Evolutionary conservation across 2,888 invertebrate genomes (phyloP).

Genomic region (Dicyrtoma fusca): DNA sequence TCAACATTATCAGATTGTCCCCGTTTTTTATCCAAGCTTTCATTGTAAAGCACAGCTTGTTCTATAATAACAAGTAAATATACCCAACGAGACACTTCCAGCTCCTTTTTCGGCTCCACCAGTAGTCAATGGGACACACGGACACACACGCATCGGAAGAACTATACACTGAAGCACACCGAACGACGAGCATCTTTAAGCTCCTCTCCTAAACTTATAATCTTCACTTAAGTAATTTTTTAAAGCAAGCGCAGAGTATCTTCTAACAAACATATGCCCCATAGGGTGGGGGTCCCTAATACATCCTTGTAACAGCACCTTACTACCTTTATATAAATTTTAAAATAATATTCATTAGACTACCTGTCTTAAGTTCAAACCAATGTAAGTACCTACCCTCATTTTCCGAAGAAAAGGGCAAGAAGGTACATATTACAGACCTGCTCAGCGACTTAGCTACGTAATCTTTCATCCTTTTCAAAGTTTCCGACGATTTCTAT

Average conservation of each 20-base stretch:
- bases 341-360: no score
- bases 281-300: no score
- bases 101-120: conserved; percentile 1
- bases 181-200: conserved; percentile 3
- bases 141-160: not conserved
- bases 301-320: no score
- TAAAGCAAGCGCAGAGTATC: conserved; percentile 5
- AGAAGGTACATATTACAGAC: no score
- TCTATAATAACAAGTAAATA: conserved; percentile 4
- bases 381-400: no score
- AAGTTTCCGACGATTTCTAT: no score
- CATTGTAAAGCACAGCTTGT: conserved; percentile 11
- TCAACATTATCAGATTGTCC: conserved; percentile 44
- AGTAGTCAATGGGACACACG: not conserved
- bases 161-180: conserved; percentile 1
- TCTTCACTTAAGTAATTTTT: conserved; percentile 12
- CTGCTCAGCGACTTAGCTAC: no score
- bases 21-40: conserved; percentile 29
- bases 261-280: not conserved
- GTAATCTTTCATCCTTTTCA: no score
- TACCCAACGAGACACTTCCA: conserved; percentile 15
- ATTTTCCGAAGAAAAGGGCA: no score
- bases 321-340: no score
- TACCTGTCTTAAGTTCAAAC: no score
- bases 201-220: not conserved